phyloP scores from a whole-genome alignment of 2,113 vertebrate species.

The human (Homo sapiens) region DNA sequence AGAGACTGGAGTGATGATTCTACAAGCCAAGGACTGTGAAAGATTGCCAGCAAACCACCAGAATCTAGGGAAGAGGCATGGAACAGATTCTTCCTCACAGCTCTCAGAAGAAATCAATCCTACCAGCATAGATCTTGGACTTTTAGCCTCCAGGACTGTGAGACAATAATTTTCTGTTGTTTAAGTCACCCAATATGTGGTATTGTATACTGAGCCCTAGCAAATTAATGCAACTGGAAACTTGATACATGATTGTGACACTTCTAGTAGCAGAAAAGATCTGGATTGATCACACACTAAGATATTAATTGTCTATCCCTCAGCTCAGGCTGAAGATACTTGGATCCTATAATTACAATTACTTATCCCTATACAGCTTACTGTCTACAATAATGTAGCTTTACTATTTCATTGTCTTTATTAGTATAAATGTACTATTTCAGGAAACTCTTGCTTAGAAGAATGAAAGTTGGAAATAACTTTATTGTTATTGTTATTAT shows the following conservation, averaged over 20 bases:
- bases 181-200: background rate
- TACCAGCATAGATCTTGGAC: background rate
- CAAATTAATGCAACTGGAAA: background rate
- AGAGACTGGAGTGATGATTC: background rate
- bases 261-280: background rate
- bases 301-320: background rate
- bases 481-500: background rate
- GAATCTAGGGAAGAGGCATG: background rate
- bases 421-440: background rate
- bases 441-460: background rate
- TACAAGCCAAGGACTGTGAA: background rate
- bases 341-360: background rate
- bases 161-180: background rate
- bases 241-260: background rate
- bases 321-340: background rate
- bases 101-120: background rate
- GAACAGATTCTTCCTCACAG: background rate
- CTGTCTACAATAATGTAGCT: background rate
- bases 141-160: background rate
- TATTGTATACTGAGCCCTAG: background rate
- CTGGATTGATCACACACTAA: background rate
- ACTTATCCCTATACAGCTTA: background rate
- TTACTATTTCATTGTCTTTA: background rate
- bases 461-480: background rate
- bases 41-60: background rate